phyloP scores from a whole-genome alignment of 64 coral and sea anemone species.

The Porites australiensis region DNA sequence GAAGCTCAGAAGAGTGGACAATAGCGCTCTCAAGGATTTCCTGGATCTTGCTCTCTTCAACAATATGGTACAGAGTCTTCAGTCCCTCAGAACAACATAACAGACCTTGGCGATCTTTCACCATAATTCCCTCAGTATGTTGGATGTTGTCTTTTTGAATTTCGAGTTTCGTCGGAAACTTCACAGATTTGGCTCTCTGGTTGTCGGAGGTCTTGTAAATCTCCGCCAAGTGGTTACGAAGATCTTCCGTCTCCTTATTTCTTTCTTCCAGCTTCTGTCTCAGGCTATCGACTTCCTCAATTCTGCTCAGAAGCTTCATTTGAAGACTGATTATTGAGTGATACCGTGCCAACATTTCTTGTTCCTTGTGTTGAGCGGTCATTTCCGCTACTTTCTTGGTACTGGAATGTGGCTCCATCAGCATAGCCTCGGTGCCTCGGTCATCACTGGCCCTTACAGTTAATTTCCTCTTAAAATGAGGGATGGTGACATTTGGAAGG shows the following conservation, averaged over 20 bases:
- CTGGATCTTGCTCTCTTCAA: constrained; percentile 53
- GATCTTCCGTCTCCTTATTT: constrained; percentile 38
- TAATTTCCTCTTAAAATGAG: constrained; percentile 77
- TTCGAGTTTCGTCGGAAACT: constrained; percentile 74
- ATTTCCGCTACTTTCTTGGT: constrained; percentile 74
- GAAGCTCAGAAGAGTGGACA: constrained; percentile 47
- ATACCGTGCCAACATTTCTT: constrained; percentile 77
- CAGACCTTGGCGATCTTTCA: constrained; percentile 73
- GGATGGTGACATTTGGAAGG: constrained; percentile 83
- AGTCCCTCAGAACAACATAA: constrained; percentile 59
- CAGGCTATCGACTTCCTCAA: constrained; percentile 79
- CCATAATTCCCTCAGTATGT: constrained; percentile 62
- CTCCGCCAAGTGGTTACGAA: constrained; percentile 66
- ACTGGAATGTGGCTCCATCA: constrained; percentile 75
- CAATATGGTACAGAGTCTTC: constrained; percentile 66
- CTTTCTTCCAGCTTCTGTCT: constrained; percentile 69
- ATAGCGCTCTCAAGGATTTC: constrained; percentile 59
- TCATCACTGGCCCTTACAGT: constrained; percentile 68
- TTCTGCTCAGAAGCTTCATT: constrained; percentile 78
- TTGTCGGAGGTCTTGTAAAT: constrained; percentile 82
- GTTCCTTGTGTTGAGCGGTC: constrained; percentile 53
- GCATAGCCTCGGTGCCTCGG: constrained; percentile 64
- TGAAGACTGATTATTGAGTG: constrained; percentile 91
- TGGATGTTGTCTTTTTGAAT: constrained; percentile 91
- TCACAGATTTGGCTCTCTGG: constrained; percentile 91